These are phyloP conservation scores for Drosophila carrolli DNA, from an alignment of 1,140 invertebrate genomes.

Conservation along the genomic window DNA sequence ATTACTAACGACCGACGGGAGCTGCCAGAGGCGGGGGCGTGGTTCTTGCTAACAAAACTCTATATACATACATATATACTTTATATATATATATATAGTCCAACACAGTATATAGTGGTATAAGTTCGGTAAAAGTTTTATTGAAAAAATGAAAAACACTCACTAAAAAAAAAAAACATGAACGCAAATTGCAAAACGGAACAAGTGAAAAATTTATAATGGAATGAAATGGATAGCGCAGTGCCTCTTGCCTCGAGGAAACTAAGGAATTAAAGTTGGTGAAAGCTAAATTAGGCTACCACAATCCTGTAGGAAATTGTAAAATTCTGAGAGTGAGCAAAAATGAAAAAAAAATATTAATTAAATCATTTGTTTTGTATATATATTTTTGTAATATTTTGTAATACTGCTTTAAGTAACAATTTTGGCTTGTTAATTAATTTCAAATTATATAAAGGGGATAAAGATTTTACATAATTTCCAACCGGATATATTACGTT, in stretches of 20 bases:
- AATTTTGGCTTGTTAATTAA: no score
- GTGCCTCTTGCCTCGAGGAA: slow-evolving; percentile 14
- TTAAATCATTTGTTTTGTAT: no score
- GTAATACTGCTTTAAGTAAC: no score
- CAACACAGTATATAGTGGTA: slow-evolving; percentile 32
- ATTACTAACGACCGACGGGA: slow-evolving; percentile 42
- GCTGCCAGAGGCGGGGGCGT: slow-evolving; percentile 7
- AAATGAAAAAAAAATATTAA: no score
- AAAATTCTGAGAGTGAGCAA: background rate
- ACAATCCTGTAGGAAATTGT: background rate
- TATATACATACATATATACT: slow-evolving; percentile 18
- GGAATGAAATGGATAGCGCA: slow-evolving; percentile 25
- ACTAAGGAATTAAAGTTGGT: slow-evolving; percentile 12
- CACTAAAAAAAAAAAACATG: slow-evolving; percentile 15
- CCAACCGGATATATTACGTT: no score
- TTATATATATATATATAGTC: background rate
- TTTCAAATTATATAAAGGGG: no score
- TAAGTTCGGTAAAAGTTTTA: slow-evolving; percentile 52
- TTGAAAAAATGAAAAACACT: slow-evolving; percentile 12
- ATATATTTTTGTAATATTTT: no score
- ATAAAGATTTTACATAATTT: no score
- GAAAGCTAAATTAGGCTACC: background rate
- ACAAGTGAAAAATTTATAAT: slow-evolving; percentile 42
- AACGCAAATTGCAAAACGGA: slow-evolving; percentile 27
- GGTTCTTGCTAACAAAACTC: slow-evolving; percentile 31